These are phyloP conservation scores for Microcebus jonahi DNA, from an alignment of 2,113 vertebrate species.

Conservation along the genomic window DNA sequence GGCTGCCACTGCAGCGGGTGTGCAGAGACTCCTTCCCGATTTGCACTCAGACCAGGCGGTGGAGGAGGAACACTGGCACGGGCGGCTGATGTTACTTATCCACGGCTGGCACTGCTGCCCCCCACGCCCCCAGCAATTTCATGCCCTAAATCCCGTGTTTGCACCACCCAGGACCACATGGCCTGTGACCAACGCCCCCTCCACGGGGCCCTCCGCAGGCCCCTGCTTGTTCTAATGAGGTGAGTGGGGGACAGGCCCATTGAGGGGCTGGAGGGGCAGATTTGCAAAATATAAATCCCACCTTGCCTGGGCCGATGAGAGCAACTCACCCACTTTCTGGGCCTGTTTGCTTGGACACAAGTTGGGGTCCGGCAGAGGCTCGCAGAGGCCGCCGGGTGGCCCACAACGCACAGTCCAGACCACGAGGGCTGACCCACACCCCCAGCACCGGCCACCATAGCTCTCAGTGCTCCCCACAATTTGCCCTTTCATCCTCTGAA, in stretches of 20 bases:
- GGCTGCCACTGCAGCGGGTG: not conserved
- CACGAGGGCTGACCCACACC: rapidly evolving
- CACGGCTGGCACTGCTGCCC: rapidly evolving
- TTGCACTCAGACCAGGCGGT: rapidly evolving
- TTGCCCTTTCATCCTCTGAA: not conserved
- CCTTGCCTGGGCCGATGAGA: rapidly evolving
- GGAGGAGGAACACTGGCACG: rapidly evolving
- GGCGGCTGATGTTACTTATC: rapidly evolving
- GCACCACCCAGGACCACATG: rapidly evolving
- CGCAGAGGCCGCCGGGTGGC: rapidly evolving
- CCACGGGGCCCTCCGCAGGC: rapidly evolving
- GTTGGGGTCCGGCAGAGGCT: not conserved
- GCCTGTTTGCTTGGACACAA: rapidly evolving
- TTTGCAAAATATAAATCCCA: not conserved
- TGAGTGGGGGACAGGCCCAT: rapidly evolving
- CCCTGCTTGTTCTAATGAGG: no score
- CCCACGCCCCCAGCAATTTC: not conserved
- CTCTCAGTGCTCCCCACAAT: rapidly evolving
- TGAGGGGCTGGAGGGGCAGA: not conserved
- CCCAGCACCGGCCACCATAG: rapidly evolving
- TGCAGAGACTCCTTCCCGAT: not conserved
- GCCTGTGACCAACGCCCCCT: rapidly evolving
- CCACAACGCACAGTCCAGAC: not conserved
- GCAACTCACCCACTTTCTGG: rapidly evolving
- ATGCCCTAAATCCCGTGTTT: not conserved